phyloP scores from a whole-genome alignment of 2,888 invertebrate species.

The Baronia brevicornis region DNA sequence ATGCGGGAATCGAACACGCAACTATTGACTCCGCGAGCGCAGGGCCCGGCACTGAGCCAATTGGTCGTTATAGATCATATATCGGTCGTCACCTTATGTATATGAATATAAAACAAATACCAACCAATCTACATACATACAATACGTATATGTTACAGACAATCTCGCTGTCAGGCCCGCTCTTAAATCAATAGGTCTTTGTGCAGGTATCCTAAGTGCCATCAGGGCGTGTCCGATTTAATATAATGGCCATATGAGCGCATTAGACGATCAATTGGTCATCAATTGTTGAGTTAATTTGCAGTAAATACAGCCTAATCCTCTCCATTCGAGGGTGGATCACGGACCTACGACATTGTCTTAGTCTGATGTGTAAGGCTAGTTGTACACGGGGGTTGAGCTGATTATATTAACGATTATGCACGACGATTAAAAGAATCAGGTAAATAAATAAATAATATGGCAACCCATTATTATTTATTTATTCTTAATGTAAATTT shows the following conservation, averaged over 20 bases:
- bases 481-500: no score
- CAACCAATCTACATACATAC: slow-evolving; percentile 43
- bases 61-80: no score
- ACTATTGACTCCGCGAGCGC: no score
- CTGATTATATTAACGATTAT: not conserved
- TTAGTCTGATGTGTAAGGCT: slow-evolving; percentile 9
- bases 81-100: slow-evolving; percentile 5
- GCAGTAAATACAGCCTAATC: slow-evolving; percentile 62
- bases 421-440: not conserved
- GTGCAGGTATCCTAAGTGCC: slow-evolving; percentile 51
- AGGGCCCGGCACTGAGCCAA: no score
- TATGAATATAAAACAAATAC: slow-evolving; percentile 17
- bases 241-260: slow-evolving; percentile 61
- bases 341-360: slow-evolving; percentile 22
- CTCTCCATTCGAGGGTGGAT: slow-evolving; percentile 35
- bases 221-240: slow-evolving; percentile 57
- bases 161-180: slow-evolving; percentile 27
- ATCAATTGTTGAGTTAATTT: slow-evolving; percentile 67
- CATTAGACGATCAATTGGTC: slow-evolving; percentile 70
- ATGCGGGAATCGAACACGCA: no score
- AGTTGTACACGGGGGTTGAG: slow-evolving; percentile 3
- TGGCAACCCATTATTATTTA: no score
- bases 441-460: no score
- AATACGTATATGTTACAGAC: slow-evolving; percentile 31
- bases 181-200: slow-evolving; percentile 67